Evolutionary conservation across 2,113 vertebrate genomes (phyloP).

Genomic region (Menidia beryllina): DNA sequence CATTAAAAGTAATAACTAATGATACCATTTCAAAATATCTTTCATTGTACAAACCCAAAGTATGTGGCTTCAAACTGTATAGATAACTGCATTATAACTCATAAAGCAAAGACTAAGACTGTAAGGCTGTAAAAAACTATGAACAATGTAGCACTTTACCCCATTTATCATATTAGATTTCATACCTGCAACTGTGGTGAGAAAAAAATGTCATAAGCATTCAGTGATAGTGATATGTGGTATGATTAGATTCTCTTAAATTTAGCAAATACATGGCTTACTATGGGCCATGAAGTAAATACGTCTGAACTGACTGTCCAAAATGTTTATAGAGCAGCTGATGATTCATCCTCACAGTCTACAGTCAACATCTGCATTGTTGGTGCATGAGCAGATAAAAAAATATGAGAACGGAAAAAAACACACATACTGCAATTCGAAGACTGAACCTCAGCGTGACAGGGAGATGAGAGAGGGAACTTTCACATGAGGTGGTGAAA

Average conservation of each 20-base stretch:
- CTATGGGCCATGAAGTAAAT: neutral
- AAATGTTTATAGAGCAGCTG: neutral
- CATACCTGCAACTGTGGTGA: neutral
- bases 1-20: too few species aligned
- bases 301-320: neutral
- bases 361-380: neutral
- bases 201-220: too few species aligned
- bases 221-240: neutral
- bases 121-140: neutral
- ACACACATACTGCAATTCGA: neutral
- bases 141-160: neutral
- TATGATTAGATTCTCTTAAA: neutral
- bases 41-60: too few species aligned
- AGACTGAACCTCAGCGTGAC: neutral
- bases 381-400: neutral
- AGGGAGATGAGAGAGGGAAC: neutral
- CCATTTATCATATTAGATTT: neutral
- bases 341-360: neutral
- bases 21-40: too few species aligned
- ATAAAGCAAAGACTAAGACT: neutral
- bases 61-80: too few species aligned
- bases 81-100: too few species aligned
- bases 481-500: conserved; percentile 3
- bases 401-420: neutral
- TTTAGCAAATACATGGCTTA: neutral